Evolutionary conservation across 2,888 invertebrate genomes (phyloP), one percentile per base, ranked within the genome.

Genomic region (Caenorhabditis sinica): DNA sequence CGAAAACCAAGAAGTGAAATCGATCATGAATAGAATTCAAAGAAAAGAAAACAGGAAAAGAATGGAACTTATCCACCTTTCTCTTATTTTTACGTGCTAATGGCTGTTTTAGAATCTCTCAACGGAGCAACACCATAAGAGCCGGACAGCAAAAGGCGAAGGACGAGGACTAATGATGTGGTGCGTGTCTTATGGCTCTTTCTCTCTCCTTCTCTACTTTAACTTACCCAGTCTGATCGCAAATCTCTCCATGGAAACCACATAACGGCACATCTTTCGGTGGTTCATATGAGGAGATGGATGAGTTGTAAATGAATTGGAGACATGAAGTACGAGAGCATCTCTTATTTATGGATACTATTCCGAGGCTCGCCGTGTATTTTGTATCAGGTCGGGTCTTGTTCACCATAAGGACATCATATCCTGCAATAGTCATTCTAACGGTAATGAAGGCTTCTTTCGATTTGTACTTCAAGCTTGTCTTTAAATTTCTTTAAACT

Each of bases 231-330:
- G 86, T 86, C 60, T 91, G 90, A 80, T 91, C 91, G 61, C 91
- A 91, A 11, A 89, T 80, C 66, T 92, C 90, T 40, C 89, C 89
- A 71, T 87, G 76, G 82, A 90, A 92, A 9, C 91, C 91, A 73
- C 91, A 91, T 3, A 87, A 66, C 11, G 91, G 91, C 49, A 88
- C 84, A 72, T 90, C 91, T 36, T 73, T 77, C 23, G 69, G 74
- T 5, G 63, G 56, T 63, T 85, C 65, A 15, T 11, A 9, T 3
- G 33, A 61, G 40, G 40, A 40, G 40, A 11, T 11, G 13, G 61
- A 61, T 8, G 71, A 63, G 20, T 80, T 82, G 30, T 40, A 43
- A 15, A 23, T 9, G 15, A 73, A 79, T 25, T 40, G 49, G 28
- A 79, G 79, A 45, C 79, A 79, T 0, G 79, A 65, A 20, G 65